phyloP scores from a whole-genome alignment of 2,797 vertebrate genomes.

The Arrhamphus sclerolepis region DNA sequence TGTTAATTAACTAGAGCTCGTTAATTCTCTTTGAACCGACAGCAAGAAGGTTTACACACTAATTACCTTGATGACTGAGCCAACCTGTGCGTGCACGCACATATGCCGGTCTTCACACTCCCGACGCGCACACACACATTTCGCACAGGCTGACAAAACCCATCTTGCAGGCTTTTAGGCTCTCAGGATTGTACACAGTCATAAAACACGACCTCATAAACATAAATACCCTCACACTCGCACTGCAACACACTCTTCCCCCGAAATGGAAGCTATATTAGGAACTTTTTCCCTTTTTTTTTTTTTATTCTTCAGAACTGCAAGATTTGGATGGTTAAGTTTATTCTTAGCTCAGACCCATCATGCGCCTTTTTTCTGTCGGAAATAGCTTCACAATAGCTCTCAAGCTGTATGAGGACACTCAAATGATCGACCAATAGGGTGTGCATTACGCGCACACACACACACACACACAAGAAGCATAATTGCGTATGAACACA shows the following conservation, averaged over 20 bases:
- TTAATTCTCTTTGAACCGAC: conserved; percentile 85
- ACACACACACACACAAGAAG: conserved; percentile 18
- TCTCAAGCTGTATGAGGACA: conserved; percentile 11
- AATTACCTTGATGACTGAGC: conserved; percentile 80
- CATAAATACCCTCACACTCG: conserved; percentile 22
- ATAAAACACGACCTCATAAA: conserved; percentile 48
- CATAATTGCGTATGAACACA: conserved; percentile 24
- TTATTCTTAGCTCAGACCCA: conserved; percentile 62
- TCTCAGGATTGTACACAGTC: conserved; percentile 31
- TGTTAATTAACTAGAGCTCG: conserved; percentile 83
- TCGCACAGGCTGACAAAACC: conserved; percentile 65
- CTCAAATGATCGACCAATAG: conserved; percentile 11
- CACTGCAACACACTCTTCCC: conserved; percentile 22
- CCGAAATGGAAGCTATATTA: conserved; percentile 63
- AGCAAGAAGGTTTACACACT: conserved; percentile 81
- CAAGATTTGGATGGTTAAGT: conserved; percentile 44
- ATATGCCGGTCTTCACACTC: conserved; percentile 36
- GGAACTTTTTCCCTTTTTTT: conserved; percentile 22
- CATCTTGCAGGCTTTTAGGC: conserved; percentile 60
- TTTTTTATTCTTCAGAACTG: conserved; percentile 32
- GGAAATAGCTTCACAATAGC: conserved; percentile 48
- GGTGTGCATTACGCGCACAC: conserved; percentile 16
- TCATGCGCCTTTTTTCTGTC: conserved; percentile 49
- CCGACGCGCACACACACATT: conserved; percentile 28
- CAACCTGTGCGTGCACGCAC: conserved; percentile 65